phyloP scores from a whole-genome alignment of 2,888 invertebrate species.

The Andricus curvator region DNA sequence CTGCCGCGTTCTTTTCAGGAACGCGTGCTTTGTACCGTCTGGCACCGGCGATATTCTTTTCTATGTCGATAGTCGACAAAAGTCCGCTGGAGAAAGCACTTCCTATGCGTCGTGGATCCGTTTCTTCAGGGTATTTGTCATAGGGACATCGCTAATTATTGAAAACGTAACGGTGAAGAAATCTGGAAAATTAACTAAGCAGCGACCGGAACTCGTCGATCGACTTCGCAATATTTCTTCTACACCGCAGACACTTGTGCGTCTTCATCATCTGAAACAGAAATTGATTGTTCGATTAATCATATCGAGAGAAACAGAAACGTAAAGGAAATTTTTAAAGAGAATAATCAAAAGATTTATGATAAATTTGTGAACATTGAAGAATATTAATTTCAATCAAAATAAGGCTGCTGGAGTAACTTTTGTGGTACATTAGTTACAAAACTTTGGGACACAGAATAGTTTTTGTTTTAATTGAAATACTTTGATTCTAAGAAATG shows the following conservation, averaged over 20 bases:
- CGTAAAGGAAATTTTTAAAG: slow-evolving; percentile 46
- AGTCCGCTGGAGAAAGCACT: slow-evolving; percentile 30
- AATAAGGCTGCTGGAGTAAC: not conserved
- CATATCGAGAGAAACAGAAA: slow-evolving; percentile 72
- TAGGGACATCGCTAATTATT: slow-evolving; percentile 45
- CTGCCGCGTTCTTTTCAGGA: slow-evolving; percentile 24
- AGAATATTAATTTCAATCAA: not conserved
- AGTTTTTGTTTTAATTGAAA: too few relatives aligned
- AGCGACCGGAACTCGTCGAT: slow-evolving; percentile 54
- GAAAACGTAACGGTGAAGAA: slow-evolving; percentile 35
- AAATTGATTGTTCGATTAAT: slow-evolving; percentile 56
- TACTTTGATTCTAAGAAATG: not conserved
- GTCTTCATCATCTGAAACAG: slow-evolving; percentile 83
- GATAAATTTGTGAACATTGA: not conserved
- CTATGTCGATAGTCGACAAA: slow-evolving; percentile 21
- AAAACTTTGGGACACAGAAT: too few relatives aligned
- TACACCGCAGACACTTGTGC: slow-evolving; percentile 84
- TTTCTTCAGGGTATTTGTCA: slow-evolving; percentile 38
- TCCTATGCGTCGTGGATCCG: slow-evolving; percentile 21
- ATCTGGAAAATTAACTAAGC: slow-evolving; percentile 54
- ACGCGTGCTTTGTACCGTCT: slow-evolving; percentile 15
- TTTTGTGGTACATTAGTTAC: not conserved
- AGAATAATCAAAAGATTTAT: slow-evolving; percentile 14
- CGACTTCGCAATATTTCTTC: slow-evolving; percentile 43
- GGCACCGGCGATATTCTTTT: slow-evolving; percentile 25